These are phyloP conservation scores for Ophthalmolycus amberensis DNA, from an alignment of 2,113 vertebrate species.

Conservation along the genomic window DNA sequence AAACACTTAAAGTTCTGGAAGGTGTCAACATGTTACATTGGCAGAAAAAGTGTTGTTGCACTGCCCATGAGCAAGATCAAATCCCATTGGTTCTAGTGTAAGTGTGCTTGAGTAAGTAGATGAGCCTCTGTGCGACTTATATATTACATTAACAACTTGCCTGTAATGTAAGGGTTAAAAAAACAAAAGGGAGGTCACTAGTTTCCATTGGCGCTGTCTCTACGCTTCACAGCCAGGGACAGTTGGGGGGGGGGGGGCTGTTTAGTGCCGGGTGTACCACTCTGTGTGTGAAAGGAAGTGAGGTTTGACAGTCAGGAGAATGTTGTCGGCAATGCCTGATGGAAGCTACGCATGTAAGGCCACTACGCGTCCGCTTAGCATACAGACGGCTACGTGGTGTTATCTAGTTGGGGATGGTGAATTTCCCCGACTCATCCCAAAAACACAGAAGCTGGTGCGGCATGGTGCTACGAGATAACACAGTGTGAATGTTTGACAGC, in stretches of 20 bases:
- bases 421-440: slow-evolving; percentile 52
- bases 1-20: background rate
- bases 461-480: slow-evolving; percentile 57
- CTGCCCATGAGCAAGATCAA: slow-evolving; percentile 2
- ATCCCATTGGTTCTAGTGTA: background rate
- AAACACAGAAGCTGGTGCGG: slow-evolving; percentile 46
- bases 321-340: slow-evolving; percentile 53
- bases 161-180: slow-evolving; percentile 16
- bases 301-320: slow-evolving; percentile 75
- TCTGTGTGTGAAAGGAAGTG: slow-evolving; percentile 77
- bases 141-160: background rate
- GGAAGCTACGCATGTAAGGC: slow-evolving; percentile 50
- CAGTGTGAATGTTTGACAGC: slow-evolving; percentile 25
- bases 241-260: slow-evolving; percentile 43
- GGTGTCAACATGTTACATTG: background rate
- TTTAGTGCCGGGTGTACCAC: slow-evolving; percentile 30
- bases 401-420: slow-evolving; percentile 35
- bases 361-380: slow-evolving; percentile 19
- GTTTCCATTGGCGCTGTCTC: slow-evolving; percentile 60
- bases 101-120: background rate
- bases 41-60: background rate
- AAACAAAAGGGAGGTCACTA: slow-evolving; percentile 47
- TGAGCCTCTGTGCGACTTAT: background rate
- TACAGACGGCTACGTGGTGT: slow-evolving; percentile 18
- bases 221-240: slow-evolving; percentile 46